Percentiles rank a stretch among this genome's conserved stretches.
phyloP scores from a whole-genome alignment of 2,888 invertebrate genomes.

The Leptinotarsa peninsularis region DNA sequence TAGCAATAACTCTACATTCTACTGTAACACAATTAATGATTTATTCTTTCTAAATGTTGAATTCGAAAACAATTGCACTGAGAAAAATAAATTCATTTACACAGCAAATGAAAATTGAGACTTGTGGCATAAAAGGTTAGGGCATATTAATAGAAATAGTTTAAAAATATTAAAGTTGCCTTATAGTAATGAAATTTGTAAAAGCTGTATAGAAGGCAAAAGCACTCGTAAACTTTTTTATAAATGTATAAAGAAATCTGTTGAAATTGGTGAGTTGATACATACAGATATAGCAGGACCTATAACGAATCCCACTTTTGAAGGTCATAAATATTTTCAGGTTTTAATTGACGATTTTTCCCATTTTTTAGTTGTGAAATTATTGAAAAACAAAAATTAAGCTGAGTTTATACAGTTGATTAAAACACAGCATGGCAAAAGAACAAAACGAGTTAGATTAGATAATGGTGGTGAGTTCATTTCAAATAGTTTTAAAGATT shows the following conservation, averaged over 20 bases:
- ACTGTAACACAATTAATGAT: too few species aligned
- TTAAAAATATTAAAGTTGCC: conserved; percentile 20
- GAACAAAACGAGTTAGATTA: conserved; percentile 37
- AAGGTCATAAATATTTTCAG: conserved; percentile 44
- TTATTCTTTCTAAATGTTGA: too few species aligned
- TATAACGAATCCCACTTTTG: conserved; percentile 31
- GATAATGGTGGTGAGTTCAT: conserved; percentile 44
- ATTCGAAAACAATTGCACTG: too few species aligned
- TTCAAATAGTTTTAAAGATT: conserved; percentile 37
- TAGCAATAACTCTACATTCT: too few species aligned
- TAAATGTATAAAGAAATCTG: conserved; percentile 31
- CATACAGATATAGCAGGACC: conserved; percentile 45
- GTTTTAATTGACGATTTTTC: conserved; percentile 42
- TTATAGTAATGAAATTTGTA: conserved; percentile 15
- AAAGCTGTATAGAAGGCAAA: conserved; percentile 20
- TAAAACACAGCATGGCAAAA: conserved; percentile 38
- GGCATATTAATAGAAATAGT: conserved; percentile 28
- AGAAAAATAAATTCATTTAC: too few species aligned
- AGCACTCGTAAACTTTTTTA: conserved; percentile 16
- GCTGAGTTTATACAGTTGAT: conserved; percentile 40
- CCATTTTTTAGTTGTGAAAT: conserved; percentile 30
- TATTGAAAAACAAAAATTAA: conserved; percentile 37
- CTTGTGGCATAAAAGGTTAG: conserved; percentile 21
- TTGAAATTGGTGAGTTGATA: conserved; percentile 43
- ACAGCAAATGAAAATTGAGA: neutral